A percentile compares a stretch with the other conserved stretches of the same genome.
phyloP scores from a whole-genome alignment of 1,140 invertebrate species.

The Cylas formicarius region DNA sequence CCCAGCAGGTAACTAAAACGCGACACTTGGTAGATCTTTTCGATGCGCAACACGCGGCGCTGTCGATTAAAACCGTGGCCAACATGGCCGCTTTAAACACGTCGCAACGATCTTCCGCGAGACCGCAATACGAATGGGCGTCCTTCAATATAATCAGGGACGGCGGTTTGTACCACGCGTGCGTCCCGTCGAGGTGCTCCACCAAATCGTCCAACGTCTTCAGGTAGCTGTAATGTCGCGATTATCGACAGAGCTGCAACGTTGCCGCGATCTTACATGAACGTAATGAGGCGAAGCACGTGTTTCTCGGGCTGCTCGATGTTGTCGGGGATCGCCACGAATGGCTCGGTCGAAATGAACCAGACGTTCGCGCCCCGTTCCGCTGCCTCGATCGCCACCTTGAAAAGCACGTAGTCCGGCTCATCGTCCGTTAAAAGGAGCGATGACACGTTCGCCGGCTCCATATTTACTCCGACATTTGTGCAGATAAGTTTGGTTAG shows the following conservation, averaged over 20 bases:
- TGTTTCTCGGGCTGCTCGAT: slow-evolving; percentile 27
- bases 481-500: no score
- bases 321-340: slow-evolving; percentile 27
- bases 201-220: slow-evolving; percentile 25
- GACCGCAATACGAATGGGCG: slow-evolving; percentile 27
- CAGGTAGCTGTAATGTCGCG: slow-evolving; percentile 28
- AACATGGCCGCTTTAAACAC: slow-evolving; percentile 19
- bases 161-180: slow-evolving; percentile 30
- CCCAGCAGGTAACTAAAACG: slow-evolving; percentile 9
- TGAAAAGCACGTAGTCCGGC: slow-evolving; percentile 19
- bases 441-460: no score
- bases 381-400: slow-evolving; percentile 29
- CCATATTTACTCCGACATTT: no score
- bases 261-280: slow-evolving; percentile 34
- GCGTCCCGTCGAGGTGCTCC: slow-evolving; percentile 28
- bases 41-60: slow-evolving; percentile 12
- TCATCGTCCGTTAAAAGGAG: slow-evolving; percentile 4
- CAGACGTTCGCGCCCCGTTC: slow-evolving; percentile 29
- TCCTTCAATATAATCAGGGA: slow-evolving; percentile 25
- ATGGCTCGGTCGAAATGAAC: slow-evolving; percentile 28
- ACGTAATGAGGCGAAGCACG: slow-evolving; percentile 30
- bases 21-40: slow-evolving; percentile 8
- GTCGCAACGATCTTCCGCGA: slow-evolving; percentile 14
- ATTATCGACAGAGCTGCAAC: background rate
- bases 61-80: slow-evolving; percentile 22